Evolutionary conservation across 2,888 invertebrate genomes (phyloP).

Genomic region (Lathronympha strigana): DNA sequence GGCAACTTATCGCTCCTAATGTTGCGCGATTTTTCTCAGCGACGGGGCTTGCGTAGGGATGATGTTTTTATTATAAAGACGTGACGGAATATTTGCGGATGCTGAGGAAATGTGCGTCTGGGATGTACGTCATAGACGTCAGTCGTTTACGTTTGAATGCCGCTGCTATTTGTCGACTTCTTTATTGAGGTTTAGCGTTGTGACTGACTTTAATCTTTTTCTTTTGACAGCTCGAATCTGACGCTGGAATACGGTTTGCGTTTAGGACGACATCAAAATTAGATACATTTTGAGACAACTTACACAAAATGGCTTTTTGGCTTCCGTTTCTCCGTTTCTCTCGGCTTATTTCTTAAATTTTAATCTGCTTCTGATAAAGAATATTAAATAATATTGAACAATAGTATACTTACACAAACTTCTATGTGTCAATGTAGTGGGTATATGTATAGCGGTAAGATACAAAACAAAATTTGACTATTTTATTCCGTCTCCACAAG

Average conservation of each 20-base stretch:
- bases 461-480: no score
- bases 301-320: no score
- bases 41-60: slow-evolving; percentile 58
- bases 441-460: no score
- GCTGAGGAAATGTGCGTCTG: slow-evolving; percentile 62
- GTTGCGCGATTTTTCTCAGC: slow-evolving; percentile 64
- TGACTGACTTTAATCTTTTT: slow-evolving; percentile 19
- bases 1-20: slow-evolving; percentile 77
- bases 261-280: background rate
- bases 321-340: no score
- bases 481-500: background rate
- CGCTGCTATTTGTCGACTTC: slow-evolving; percentile 58
- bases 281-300: no score
- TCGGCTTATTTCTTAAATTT: no score
- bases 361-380: no score
- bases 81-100: slow-evolving; percentile 74
- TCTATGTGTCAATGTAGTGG: no score
- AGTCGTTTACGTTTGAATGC: slow-evolving; percentile 63
- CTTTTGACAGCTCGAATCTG: slow-evolving; percentile 3
- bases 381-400: no score
- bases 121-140: slow-evolving; percentile 57
- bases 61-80: slow-evolving; percentile 82
- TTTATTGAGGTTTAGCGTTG: slow-evolving; percentile 54
- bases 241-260: background rate
- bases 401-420: no score